A percentile compares a stretch with the other conserved stretches of the same genome.
phyloP scores from a whole-genome alignment of 2,113 vertebrate species.

The Pseudonaja textilis region DNA sequence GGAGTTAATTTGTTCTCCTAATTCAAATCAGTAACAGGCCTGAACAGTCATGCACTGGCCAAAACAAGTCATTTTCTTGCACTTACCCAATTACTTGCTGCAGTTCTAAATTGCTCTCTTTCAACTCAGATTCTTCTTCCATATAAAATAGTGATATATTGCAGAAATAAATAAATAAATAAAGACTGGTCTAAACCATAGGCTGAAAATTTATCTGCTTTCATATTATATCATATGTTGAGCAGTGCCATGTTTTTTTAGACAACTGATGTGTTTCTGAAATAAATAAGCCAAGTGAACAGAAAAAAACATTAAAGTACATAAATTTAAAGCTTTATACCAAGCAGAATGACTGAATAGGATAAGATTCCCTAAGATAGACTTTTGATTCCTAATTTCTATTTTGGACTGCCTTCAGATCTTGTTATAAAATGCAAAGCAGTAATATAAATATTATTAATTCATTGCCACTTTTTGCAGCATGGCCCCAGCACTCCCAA shows the following conservation, averaged over 20 bases:
- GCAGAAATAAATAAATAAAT: too few relatives aligned
- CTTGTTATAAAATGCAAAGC: neutral
- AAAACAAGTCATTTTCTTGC: neutral
- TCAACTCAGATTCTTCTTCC: neutral
- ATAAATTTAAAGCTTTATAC: neutral
- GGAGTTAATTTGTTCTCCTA: neutral
- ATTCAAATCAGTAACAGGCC: neutral
- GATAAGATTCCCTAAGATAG: neutral
- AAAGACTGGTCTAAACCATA: neutral
- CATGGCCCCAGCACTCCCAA: neutral
- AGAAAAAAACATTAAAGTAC: neutral
- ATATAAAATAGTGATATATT: neutral
- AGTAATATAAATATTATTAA: neutral
- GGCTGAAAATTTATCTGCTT: neutral
- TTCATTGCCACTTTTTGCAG: neutral
- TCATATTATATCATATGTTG: neutral
- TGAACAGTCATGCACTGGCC: neutral
- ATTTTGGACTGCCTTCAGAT: neutral
- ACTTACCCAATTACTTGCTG: neutral
- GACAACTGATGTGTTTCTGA: neutral
- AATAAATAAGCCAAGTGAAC: neutral
- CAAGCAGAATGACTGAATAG: neutral
- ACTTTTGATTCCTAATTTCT: neutral
- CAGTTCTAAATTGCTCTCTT: neutral
- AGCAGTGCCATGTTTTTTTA: neutral